Base-by-base conservation (phyloP, 2,797 vertebrate genomes). In the Sebastiscus tertius region DNA sequence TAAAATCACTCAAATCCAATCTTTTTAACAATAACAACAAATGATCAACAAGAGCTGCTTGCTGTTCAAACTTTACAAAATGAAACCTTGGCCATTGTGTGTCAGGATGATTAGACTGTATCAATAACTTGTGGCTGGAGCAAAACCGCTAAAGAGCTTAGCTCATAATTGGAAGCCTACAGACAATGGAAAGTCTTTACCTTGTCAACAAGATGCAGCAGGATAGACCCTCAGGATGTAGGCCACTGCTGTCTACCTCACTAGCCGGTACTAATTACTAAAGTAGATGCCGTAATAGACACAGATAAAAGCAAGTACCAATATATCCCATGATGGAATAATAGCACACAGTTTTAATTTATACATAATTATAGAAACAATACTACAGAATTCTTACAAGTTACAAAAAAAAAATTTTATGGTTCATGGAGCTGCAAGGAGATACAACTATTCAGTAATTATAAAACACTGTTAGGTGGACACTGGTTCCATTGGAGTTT, bases 71-170 rank as follows among this genome's bases (percentile, higher is more conserved):
- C 75, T 77, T 75, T 39, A n/a, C 80, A 82, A 70, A 67, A 76
- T 82, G 62, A 71, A 77, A 84, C 61, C 64, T 34, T 84, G 65
- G 58, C 71, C 79, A 31, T 60, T 84, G 79, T 81, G 68, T 76
- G 68, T 72, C 22, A 72, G 72, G 81, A 86, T 87, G 79, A 84
- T 81, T 70, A 85, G 46, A 85, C 72, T 80, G 56, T 93, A 90
- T 94, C 82, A 84, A 87, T 93, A 93, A 90, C 76, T 82, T 74
- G 71, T 83, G 83, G 76, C 76, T 81, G 34, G 36, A 86, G 82
- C 83, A 93, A 93, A 93, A 91, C 80, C 46, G 82, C 88, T 95
- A 90, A 96, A 92, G 92, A 93, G 95, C 93, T 96, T 94, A 95
- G 84, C 90, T 94, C 84, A 94, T 95, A 93, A 93, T 83, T 87